These are phyloP conservation scores for Thyatira batis DNA, from an alignment of 2,888 invertebrate genomes.

Conservation along the genomic window DNA sequence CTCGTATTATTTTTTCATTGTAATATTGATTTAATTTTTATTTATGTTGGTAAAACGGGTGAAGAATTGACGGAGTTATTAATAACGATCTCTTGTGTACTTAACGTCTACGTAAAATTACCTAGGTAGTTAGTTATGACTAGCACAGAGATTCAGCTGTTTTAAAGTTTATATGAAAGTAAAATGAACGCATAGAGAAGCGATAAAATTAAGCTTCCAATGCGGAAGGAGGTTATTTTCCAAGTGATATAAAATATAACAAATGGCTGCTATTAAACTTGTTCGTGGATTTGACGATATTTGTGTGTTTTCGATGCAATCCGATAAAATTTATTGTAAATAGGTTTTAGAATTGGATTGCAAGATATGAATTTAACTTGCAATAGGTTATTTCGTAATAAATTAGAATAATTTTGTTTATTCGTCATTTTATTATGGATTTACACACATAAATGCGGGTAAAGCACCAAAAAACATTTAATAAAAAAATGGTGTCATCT, in stretches of 20 bases:
- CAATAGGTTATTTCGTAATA: background rate
- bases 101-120: background rate
- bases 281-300: background rate
- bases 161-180: conserved; percentile 28
- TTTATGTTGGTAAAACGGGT: too few relatives aligned
- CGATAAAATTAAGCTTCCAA: conserved; percentile 36
- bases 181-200: conserved; percentile 26
- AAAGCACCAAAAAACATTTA: too few relatives aligned
- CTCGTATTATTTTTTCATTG: background rate
- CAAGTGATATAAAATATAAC: conserved; percentile 2
- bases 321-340: conserved; percentile 2
- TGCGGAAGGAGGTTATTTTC: conserved; percentile 20
- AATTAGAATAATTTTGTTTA: too few relatives aligned
- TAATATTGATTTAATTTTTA: too few relatives aligned
- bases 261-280: background rate
- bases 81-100: too few relatives aligned
- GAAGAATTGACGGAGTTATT: too few relatives aligned
- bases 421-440: too few relatives aligned
- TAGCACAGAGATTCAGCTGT: too few relatives aligned
- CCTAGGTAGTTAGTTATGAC: too few relatives aligned
- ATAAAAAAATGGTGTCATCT: too few relatives aligned
- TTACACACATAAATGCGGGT: too few relatives aligned
- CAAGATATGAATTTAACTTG: background rate
- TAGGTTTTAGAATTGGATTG: background rate
- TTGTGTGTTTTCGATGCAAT: background rate